A percentile compares a stretch with the other conserved stretches of the same genome.
phyloP scores from a whole-genome alignment of 2,113 vertebrate species.

The Equus quagga region DNA sequence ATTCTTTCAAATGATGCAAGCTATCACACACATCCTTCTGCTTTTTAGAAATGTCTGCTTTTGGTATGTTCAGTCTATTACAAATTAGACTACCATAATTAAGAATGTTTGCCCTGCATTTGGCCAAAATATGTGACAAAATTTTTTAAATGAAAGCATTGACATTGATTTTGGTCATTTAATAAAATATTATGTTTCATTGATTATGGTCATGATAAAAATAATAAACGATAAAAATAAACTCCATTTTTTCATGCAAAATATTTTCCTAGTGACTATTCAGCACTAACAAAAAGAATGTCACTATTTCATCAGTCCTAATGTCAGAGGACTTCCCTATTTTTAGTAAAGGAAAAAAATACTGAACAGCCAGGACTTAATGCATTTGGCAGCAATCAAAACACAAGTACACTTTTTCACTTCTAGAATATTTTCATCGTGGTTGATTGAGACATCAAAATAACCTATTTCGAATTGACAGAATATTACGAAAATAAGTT shows the following conservation, averaged over 20 bases:
- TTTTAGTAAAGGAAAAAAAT: conserved; percentile 66
- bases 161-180: not conserved
- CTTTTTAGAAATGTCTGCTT: conserved; percentile 42
- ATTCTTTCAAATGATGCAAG: not conserved
- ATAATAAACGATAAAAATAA: conserved; percentile 42
- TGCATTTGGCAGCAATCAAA: conserved; percentile 48
- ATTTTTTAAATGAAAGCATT: not conserved
- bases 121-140: not conserved
- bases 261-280: conserved; percentile 44
- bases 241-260: conserved; percentile 41
- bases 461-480: not conserved
- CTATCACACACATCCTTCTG: not conserved
- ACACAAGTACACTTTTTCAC: conserved; percentile 39
- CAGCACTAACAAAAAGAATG: conserved; percentile 48
- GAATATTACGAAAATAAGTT: not conserved
- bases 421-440: conserved; percentile 5
- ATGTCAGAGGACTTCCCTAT: conserved; percentile 44
- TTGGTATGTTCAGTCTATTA: not conserved
- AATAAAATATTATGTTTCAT: conserved; percentile 28
- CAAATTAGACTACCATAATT: not conserved
- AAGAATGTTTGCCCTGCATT: not conserved
- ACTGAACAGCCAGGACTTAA: not conserved
- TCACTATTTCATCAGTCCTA: conserved; percentile 8
- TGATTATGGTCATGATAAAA: not conserved
- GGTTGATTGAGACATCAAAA: not conserved